phyloP scores from a whole-genome alignment of 2,113 vertebrate species.

The Malurus alboscapulatus region DNA sequence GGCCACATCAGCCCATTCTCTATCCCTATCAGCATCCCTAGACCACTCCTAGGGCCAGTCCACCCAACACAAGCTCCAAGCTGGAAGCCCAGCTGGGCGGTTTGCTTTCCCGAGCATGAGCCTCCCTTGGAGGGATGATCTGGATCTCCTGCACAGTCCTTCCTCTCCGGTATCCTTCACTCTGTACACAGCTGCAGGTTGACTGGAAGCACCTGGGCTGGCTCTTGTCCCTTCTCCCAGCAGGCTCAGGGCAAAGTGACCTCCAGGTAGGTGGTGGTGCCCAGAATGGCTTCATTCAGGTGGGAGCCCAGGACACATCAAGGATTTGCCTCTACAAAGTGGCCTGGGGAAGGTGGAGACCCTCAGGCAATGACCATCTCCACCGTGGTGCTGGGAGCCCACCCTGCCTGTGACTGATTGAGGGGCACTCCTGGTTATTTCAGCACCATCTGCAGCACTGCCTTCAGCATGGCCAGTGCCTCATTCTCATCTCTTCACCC shows the following conservation, averaged over 20 bases:
- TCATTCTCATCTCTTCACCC: background rate
- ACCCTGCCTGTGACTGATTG: background rate
- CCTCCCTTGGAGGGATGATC: background rate
- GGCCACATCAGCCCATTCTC: background rate
- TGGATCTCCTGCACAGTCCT: background rate
- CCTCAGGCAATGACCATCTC: background rate
- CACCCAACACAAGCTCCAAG: background rate
- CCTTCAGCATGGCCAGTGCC: background rate
- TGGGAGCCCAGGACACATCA: background rate
- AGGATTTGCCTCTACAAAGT: background rate
- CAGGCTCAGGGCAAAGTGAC: background rate
- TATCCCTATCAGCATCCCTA: background rate
- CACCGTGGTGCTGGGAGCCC: rapidly evolving
- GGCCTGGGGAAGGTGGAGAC: background rate
- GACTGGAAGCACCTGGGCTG: background rate
- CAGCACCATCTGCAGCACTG: background rate
- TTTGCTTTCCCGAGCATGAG: background rate
- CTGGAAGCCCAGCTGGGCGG: background rate
- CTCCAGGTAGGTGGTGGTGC: background rate
- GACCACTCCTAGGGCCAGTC: background rate
- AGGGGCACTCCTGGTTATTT: background rate
- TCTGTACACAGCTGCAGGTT: background rate
- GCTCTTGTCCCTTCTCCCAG: background rate
- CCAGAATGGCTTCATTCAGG: background rate
- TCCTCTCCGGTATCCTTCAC: background rate